These are phyloP conservation scores for Zosterops lateralis DNA, from an alignment of 2,113 vertebrate genomes.

Conservation along the genomic window DNA sequence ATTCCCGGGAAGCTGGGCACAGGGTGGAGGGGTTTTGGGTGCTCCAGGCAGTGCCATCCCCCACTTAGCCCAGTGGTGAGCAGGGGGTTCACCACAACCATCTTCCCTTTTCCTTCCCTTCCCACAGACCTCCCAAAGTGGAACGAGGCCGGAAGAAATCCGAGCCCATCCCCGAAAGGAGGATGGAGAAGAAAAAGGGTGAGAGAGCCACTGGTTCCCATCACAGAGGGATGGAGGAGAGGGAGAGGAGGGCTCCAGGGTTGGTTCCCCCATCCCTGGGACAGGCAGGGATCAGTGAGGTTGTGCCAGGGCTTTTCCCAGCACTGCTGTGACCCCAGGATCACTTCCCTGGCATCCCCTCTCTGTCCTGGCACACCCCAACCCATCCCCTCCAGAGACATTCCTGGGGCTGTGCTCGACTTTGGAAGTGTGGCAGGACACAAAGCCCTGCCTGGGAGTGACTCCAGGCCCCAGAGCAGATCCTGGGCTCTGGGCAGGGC, in stretches of 20 bases:
- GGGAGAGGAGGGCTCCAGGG: background rate
- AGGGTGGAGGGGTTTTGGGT: background rate
- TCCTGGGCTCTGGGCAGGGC: background rate
- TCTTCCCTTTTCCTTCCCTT: background rate
- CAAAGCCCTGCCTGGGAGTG: background rate
- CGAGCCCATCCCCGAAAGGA: constrained; percentile 78
- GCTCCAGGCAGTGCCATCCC: accelerated
- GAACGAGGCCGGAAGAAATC: constrained; percentile 86
- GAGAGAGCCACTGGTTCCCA: background rate
- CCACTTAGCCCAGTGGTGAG: background rate
- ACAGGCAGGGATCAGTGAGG: background rate
- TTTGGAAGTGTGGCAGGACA: background rate
- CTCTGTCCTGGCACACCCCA: background rate
- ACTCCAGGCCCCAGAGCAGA: background rate
- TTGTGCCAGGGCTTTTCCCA: background rate
- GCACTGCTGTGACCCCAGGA: background rate
- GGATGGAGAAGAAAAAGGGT: constrained; percentile 93
- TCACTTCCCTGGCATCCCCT: background rate
- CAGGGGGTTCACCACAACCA: background rate
- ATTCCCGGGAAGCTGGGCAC: background rate
- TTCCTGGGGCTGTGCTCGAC: background rate
- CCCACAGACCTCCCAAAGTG: constrained; percentile 76
- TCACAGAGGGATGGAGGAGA: background rate
- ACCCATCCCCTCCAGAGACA: background rate
- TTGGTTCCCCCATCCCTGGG: background rate